Conservation (phyloP, 1,140 invertebrate genomes). For the Gyrodactylus salaris region DNA sequence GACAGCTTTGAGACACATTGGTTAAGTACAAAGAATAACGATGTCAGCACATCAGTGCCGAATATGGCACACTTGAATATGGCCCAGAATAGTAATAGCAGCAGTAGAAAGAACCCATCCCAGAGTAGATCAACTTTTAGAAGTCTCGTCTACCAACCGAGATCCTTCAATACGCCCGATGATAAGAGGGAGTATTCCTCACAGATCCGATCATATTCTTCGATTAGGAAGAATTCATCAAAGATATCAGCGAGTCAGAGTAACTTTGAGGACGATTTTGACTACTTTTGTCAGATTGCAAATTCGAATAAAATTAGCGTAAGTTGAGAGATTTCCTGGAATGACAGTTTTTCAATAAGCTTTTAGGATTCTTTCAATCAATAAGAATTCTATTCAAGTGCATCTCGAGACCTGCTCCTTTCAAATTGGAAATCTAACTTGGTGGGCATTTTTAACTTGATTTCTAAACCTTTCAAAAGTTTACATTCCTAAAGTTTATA, state of each 20-base stretch:
- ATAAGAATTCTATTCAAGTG: no score
- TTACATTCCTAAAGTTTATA: no score
- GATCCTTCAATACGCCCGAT: neutral
- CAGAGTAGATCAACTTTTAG: neutral
- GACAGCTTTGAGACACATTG: neutral
- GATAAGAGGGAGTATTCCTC: neutral
- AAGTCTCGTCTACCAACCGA: neutral
- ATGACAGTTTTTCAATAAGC: no score
- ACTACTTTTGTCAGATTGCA: neutral
- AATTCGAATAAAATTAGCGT: no score
- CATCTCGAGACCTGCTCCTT: no score
- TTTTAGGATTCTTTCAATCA: no score
- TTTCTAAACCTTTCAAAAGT: no score
- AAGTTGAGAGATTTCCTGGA: no score
- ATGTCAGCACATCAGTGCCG: neutral
- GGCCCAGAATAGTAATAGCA: no score
- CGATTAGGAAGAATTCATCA: neutral
- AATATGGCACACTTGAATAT: neutral
- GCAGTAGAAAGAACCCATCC: no score
- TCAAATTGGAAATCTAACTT: no score
- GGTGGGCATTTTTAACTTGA: no score
- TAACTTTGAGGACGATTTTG: neutral
- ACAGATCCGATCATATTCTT: neutral
- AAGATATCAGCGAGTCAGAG: neutral
- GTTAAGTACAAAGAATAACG: neutral